phyloP scores from a whole-genome alignment of 2,113 vertebrate species.

The Orycteropus afer region DNA sequence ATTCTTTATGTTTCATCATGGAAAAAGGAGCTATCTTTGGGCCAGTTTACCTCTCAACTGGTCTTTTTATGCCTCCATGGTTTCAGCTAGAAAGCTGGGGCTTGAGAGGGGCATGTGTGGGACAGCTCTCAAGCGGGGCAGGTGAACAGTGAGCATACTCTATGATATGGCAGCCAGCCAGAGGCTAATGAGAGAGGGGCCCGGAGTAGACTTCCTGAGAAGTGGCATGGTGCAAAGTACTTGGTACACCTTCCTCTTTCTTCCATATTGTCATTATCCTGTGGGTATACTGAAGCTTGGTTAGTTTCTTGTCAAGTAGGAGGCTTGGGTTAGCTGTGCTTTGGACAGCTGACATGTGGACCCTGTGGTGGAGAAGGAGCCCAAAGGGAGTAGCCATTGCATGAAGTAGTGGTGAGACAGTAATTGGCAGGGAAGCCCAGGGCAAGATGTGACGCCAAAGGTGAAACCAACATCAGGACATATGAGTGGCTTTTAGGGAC shows the following conservation, averaged over 20 bases:
- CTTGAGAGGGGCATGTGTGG: background rate
- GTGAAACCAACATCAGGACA: no score
- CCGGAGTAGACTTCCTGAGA: no score
- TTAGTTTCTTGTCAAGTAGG: background rate
- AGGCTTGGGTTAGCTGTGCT: background rate
- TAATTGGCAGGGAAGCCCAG: background rate
- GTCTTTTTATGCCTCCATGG: background rate
- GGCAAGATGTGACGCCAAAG: background rate
- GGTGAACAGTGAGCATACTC: fast-evolving
- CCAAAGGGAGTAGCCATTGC: background rate
- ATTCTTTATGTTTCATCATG: background rate
- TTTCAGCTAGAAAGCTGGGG: background rate
- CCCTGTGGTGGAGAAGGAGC: background rate
- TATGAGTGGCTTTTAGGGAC: background rate
- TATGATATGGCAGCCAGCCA: fast-evolving
- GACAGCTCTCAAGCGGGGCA: no score
- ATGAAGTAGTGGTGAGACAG: background rate
- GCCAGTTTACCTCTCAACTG: background rate
- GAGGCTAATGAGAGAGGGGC: background rate
- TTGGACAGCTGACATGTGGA: background rate
- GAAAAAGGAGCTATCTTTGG: background rate
- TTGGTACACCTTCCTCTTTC: background rate
- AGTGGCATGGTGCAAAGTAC: background rate
- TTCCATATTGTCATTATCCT: background rate
- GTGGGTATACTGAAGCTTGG: background rate